phyloP scores from a whole-genome alignment of 2,113 vertebrate species.

The Thalassarche chlororhynchos region DNA sequence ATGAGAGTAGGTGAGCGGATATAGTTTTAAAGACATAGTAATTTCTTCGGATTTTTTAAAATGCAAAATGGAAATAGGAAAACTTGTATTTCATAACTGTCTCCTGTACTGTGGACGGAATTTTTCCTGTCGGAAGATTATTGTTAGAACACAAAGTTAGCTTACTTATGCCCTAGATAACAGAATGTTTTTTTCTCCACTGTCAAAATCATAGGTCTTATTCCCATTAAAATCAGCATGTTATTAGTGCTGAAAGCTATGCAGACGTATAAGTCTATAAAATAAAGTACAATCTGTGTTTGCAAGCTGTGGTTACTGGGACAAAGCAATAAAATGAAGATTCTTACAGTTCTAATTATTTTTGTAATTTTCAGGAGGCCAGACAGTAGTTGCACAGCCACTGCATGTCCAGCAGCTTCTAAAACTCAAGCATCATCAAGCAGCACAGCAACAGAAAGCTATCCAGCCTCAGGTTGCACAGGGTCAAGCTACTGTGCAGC shows the following conservation, averaged over 20 bases:
- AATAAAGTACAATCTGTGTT: neutral
- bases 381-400: constrained; percentile 77
- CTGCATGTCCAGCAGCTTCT: constrained; percentile 84
- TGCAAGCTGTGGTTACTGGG: neutral
- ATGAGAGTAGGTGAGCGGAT: neutral
- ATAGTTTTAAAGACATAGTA: neutral
- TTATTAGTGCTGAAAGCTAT: neutral
- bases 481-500: constrained; percentile 82
- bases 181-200: neutral
- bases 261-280: neutral
- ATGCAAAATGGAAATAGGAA: neutral
- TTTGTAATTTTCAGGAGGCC: constrained; percentile 72
- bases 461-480: constrained; percentile 83
- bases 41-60: neutral
- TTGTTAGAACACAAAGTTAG: neutral
- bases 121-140: neutral
- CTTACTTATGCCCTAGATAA: neutral
- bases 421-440: constrained; percentile 79
- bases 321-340: neutral
- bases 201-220: neutral
- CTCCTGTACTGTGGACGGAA: neutral
- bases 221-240: neutral
- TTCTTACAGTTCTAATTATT: neutral
- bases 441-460: constrained; percentile 85
- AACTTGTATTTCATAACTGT: neutral